A percentile compares a stretch with the other conserved stretches of the same genome.
Evolutionary conservation across 2,888 invertebrate genomes (phyloP).

Genomic region (Sphinx pinastri): DNA sequence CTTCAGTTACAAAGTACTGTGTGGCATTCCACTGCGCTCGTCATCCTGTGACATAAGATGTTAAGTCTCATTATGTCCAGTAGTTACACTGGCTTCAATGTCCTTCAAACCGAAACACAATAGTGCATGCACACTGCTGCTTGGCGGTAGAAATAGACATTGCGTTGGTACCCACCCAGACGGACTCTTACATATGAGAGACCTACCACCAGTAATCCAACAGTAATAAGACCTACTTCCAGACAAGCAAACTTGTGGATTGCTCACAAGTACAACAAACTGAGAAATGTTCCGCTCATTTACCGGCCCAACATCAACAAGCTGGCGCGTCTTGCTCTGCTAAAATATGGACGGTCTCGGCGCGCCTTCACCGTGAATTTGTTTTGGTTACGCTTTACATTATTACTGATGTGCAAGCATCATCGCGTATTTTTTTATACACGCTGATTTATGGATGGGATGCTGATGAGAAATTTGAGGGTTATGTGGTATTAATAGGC

Average conservation of each 20-base stretch:
- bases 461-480: slow-evolving; percentile 24
- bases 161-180: no score
- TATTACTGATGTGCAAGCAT: slow-evolving; percentile 38
- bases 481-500: background rate
- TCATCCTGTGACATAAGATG: no score
- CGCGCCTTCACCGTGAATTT: slow-evolving; percentile 33
- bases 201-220: no score
- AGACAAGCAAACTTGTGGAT: background rate
- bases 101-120: no score
- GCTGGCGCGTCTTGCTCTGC: slow-evolving; percentile 30
- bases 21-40: no score
- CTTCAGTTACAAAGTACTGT: no score
- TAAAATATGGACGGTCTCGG: slow-evolving; percentile 36
- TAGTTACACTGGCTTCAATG: no score
- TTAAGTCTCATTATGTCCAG: no score
- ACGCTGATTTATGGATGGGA: slow-evolving; percentile 21
- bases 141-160: no score
- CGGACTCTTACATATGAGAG: no score
- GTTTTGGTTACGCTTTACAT: slow-evolving; percentile 35
- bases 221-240: no score
- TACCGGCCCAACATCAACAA: slow-evolving; percentile 17
- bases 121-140: no score
- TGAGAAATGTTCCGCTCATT: slow-evolving; percentile 6
- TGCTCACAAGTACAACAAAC: background rate
- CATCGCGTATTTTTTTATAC: slow-evolving; percentile 29